Evolutionary conservation across 2,888 invertebrate species (phyloP), one percentile per base, ranked within the genome.

Genomic region (Prenolepis imparis): DNA sequence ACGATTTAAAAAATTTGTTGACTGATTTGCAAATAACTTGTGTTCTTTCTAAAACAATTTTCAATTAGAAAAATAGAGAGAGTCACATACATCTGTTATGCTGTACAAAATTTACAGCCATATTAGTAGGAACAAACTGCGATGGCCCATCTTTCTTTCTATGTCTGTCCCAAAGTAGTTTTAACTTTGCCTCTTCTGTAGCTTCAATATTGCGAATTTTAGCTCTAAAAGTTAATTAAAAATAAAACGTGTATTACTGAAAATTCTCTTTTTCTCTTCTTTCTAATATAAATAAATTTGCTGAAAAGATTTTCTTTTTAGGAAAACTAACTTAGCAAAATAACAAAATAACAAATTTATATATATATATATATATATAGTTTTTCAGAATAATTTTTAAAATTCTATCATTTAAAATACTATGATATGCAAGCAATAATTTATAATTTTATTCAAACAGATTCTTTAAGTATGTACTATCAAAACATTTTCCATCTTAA

Each of bases 131-230:
- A 0, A 99, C 99, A 96, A 99, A 99, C 90, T 98, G 98, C 0
- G 99, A 98, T 0, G 98, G 98, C 0, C 97, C 97, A 95, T 99
- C 98, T 93, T 98, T 98, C 95, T 98, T 98, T 91, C 97, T 98
- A 93, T 98, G 97, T 84, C 98, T 96, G 91, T 99, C 99, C 96
- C 97, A 97, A 28, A 99, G 93, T 52, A 99, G 95, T 94, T 97
- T 98, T 94, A 99, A 97, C 95, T 99, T 99, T 0, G 99, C 99
- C 93, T 99, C 99, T 95, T 99, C 99, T 0, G 99, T 99, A 0
- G 99, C 99, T 96, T 99, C 99, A 90, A 99, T 99, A 94, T 99
- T 99, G 93, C 97, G 97, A 87, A 99, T 99, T 95, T 99, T 99
- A 0, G 99, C 99, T 93, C 97, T 97, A 90, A 93, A 93, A 75